Evolutionary conservation across 2,797 vertebrate genomes (phyloP).

Genomic region (Phataginus tetradactyla): DNA sequence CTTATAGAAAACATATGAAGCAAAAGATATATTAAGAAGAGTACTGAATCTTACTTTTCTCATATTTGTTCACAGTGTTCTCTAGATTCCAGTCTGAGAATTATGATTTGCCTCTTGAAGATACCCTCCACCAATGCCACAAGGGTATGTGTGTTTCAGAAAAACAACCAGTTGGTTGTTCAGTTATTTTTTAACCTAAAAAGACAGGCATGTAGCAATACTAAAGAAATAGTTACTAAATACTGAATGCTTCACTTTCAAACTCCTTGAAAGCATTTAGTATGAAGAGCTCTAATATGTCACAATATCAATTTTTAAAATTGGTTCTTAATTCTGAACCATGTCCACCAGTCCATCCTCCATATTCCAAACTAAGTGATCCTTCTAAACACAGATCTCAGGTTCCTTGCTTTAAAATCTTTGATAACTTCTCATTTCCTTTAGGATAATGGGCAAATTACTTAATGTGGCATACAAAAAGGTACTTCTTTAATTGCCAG

Average conservation of each 20-base stretch:
- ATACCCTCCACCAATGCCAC: constrained; percentile 97
- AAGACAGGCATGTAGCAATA: background rate
- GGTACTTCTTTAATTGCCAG: background rate
- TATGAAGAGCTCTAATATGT: background rate
- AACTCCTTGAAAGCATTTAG: background rate
- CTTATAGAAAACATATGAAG: constrained; percentile 26
- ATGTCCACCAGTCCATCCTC: background rate
- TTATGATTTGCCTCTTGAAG: constrained; percentile 99
- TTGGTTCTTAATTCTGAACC: background rate
- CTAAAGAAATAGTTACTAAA: background rate
- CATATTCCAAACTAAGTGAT: background rate
- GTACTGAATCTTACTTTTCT: constrained; percentile 63
- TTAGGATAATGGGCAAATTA: background rate
- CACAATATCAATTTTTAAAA: background rate
- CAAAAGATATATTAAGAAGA: background rate
- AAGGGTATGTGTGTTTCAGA: constrained; percentile 89
- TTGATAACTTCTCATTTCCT: constrained; percentile 6
- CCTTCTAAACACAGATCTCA: background rate
- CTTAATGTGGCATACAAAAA: background rate
- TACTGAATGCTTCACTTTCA: background rate
- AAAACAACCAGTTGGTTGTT: background rate
- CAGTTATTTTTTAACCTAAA: background rate
- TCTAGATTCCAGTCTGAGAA: constrained; percentile 97
- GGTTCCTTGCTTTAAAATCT: background rate
- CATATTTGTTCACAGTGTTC: constrained; percentile 91